Evolutionary conservation across 2,797 vertebrate species (phyloP).

Genomic region (Coccyzus lansbergi): DNA sequence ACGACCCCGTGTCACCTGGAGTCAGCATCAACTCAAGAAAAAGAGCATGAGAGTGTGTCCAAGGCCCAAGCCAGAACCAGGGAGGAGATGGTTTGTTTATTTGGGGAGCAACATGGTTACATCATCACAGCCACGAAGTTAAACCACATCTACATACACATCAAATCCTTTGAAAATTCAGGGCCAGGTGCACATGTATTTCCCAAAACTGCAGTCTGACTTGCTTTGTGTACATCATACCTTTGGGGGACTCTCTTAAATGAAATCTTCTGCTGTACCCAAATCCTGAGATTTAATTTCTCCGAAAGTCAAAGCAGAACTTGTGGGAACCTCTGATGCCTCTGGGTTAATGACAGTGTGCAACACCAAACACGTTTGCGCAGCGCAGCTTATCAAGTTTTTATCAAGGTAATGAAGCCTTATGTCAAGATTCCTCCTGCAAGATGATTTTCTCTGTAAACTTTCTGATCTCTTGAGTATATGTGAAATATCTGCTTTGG

Average conservation of each 20-base stretch:
- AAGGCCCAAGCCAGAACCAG: not conserved
- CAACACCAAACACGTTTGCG: not conserved
- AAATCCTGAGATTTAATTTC: not conserved
- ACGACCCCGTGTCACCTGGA: not conserved
- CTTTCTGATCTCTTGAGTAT: not conserved
- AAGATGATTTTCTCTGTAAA: not conserved
- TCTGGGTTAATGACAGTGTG: not conserved
- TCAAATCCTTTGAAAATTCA: not conserved
- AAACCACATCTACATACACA: not conserved
- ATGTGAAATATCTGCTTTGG: not conserved
- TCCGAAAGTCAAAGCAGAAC: not conserved
- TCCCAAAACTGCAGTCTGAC: not conserved
- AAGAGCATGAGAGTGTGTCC: not conserved
- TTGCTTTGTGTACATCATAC: not conserved
- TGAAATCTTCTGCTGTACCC: not conserved
- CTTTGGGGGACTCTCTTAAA: not conserved
- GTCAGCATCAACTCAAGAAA: not conserved
- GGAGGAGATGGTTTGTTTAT: not conserved
- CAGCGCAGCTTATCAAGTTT: not conserved
- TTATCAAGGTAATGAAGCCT: not conserved
- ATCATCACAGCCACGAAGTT: not conserved
- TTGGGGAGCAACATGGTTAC: not conserved
- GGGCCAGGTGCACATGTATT: not conserved
- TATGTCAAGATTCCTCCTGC: not conserved
- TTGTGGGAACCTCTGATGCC: not conserved